phyloP scores from a whole-genome alignment of 2,113 vertebrate genomes.

The Gambusia affinis region DNA sequence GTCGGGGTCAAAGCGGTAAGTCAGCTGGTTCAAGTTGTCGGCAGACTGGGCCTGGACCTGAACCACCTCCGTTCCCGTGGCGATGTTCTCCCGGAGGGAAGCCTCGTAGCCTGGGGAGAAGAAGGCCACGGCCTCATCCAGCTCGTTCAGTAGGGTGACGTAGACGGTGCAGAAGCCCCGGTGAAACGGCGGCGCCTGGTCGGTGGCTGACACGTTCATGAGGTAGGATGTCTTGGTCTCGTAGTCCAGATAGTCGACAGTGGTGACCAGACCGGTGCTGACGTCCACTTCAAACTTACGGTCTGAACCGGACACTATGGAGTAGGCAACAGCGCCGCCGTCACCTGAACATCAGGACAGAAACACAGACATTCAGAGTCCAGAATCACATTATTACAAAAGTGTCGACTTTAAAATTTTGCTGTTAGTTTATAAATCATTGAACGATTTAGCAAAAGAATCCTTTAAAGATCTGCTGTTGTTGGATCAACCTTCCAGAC shows the following conservation, averaged over 20 bases:
- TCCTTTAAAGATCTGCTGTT: too few relatives aligned
- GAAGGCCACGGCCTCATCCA: conserved; percentile 94
- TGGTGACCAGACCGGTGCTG: conserved; percentile 90
- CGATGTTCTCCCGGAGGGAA: conserved; percentile 89
- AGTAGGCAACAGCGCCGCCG: conserved; percentile 89
- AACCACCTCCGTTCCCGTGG: conserved; percentile 90
- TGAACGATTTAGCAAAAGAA: too few relatives aligned
- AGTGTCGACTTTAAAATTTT: too few relatives aligned
- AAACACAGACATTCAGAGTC: neutral
- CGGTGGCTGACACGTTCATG: conserved; percentile 94
- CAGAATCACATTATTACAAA: too few relatives aligned
- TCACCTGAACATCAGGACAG: conserved; percentile 79
- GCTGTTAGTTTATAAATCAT: too few relatives aligned
- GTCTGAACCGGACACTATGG: conserved; percentile 87
- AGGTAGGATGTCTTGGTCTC: conserved; percentile 96
- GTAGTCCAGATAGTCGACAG: conserved; percentile 92
- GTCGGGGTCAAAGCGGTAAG: conserved; percentile 91
- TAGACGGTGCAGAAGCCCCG: conserved; percentile 90
- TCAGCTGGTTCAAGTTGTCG: conserved; percentile 95
- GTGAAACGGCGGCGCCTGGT: conserved; percentile 90
- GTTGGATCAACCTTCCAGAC: too few relatives aligned
- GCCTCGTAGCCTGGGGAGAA: conserved; percentile 87
- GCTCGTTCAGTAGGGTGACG: conserved; percentile 91
- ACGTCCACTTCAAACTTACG: conserved; percentile 93
- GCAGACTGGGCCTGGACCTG: conserved; percentile 92